Evolutionary conservation across 2,888 invertebrate genomes (phyloP).

Genomic region (Onchidella celtica): DNA sequence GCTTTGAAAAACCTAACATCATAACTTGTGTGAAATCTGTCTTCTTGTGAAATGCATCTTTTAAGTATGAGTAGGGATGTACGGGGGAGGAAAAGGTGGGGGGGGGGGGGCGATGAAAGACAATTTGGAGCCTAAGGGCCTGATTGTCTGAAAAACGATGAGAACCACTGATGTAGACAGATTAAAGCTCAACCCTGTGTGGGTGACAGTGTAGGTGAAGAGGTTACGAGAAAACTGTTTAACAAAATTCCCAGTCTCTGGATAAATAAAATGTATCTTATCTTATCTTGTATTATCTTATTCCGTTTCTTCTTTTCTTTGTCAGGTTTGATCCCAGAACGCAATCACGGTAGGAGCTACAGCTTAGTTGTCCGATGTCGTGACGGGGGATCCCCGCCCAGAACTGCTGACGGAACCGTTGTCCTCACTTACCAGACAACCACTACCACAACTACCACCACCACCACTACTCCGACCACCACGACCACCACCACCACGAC

Average conservation of each 20-base stretch:
- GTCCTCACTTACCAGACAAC: conserved; percentile 51
- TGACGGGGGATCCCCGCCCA: conserved; percentile 51
- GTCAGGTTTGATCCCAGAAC: conserved; percentile 46
- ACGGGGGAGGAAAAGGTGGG: too few species aligned
- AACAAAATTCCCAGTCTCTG: too few species aligned
- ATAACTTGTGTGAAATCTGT: too few species aligned
- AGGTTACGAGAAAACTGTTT: too few species aligned
- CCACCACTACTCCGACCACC: conserved; percentile 53
- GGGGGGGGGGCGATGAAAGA: too few species aligned
- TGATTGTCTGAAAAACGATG: not conserved
- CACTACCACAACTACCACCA: conserved; percentile 53
- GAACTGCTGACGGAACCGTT: conserved; percentile 48
- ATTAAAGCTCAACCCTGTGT: not conserved
- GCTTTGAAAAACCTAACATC: too few species aligned
- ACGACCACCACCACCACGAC: conserved; percentile 50
- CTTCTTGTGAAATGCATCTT: too few species aligned
- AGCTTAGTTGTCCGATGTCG: conserved; percentile 49
- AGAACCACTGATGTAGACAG: not conserved
- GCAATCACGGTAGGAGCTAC: conserved; percentile 51
- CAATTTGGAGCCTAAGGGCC: too few species aligned
- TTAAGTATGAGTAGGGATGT: too few species aligned
- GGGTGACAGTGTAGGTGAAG: too few species aligned
- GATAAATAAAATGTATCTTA: too few species aligned
- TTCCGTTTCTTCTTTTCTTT: not conserved
- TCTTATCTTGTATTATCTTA: too few species aligned